Evolutionary conservation across 2,888 invertebrate genomes (phyloP).

Genomic region (Andrena flavipes): DNA sequence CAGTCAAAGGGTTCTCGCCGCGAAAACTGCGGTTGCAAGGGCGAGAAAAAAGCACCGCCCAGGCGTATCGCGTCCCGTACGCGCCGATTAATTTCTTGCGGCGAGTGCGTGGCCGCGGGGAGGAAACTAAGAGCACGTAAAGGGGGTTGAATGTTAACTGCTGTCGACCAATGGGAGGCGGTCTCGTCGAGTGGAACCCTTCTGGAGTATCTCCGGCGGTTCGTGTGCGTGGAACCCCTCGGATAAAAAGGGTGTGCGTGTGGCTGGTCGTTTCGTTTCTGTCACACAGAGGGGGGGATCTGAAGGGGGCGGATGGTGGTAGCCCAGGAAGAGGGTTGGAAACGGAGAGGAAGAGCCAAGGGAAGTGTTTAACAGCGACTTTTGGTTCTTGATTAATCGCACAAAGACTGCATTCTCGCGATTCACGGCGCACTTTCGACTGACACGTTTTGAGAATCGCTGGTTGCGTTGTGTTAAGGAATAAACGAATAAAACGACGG

Average conservation of each 20-base stretch:
- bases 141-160: slow-evolving; percentile 50
- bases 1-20: not conserved
- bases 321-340: not conserved
- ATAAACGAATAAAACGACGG: too few species aligned
- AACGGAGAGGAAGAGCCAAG: not conserved
- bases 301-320: not conserved
- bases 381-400: slow-evolving; percentile 15
- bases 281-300: not conserved
- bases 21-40: not conserved
- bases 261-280: slow-evolving; percentile 11
- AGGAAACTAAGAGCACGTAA: slow-evolving; percentile 29
- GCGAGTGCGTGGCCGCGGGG: slow-evolving; percentile 24
- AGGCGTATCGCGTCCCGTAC: slow-evolving; percentile 8
- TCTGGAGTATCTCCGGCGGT: slow-evolving; percentile 36
- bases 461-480: not conserved
- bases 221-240: slow-evolving; percentile 21
- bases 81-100: slow-evolving; percentile 49
- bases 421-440: too few species aligned
- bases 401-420: not conserved
- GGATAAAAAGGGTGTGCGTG: slow-evolving; percentile 32
- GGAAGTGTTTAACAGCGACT: slow-evolving; percentile 26
- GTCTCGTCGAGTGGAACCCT: slow-evolving; percentile 39
- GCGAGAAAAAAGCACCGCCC: slow-evolving; percentile 35
- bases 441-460: not conserved
- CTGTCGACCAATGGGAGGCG: slow-evolving; percentile 61